A percentile compares a stretch with the other conserved stretches of the same genome.
Evolutionary conservation across 2,113 vertebrate species (phyloP).

Genomic region (Prunella fulvescens): DNA sequence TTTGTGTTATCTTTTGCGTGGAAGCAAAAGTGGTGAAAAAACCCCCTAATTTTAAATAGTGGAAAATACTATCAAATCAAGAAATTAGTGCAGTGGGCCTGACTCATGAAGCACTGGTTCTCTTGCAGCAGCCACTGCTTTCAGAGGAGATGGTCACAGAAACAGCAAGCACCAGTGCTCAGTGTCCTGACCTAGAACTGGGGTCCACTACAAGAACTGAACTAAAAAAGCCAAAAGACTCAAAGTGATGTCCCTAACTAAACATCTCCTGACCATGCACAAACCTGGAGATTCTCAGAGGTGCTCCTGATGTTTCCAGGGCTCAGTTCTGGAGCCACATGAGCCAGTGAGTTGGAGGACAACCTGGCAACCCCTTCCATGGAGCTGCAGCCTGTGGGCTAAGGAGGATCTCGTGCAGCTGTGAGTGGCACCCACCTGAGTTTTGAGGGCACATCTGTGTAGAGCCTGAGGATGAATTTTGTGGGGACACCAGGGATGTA

Average conservation of each 20-base stretch:
- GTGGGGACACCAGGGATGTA: conserved; percentile 73
- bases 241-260: not conserved
- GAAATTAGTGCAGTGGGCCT: not conserved
- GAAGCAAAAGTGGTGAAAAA: not conserved
- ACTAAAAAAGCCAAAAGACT: not conserved
- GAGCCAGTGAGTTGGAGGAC: not conserved
- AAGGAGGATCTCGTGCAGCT: not conserved
- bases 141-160: not conserved
- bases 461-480: conserved; percentile 85
- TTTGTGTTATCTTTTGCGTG: not conserved
- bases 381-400: not conserved
- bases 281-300: not conserved
- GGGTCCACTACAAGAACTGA: not conserved
- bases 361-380: not conserved
- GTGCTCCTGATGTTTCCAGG: not conserved
- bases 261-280: not conserved
- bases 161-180: not conserved
- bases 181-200: not conserved
- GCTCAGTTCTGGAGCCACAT: not conserved
- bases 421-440: conserved; percentile 76
- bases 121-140: not conserved
- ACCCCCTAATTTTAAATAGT: not conserved
- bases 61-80: not conserved
- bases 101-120: not conserved
- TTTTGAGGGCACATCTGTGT: conserved; percentile 80